Evolutionary conservation across 2,888 invertebrate species (phyloP), one percentile per base, ranked within the genome.

Genomic region (Phymatocera aterrima): DNA sequence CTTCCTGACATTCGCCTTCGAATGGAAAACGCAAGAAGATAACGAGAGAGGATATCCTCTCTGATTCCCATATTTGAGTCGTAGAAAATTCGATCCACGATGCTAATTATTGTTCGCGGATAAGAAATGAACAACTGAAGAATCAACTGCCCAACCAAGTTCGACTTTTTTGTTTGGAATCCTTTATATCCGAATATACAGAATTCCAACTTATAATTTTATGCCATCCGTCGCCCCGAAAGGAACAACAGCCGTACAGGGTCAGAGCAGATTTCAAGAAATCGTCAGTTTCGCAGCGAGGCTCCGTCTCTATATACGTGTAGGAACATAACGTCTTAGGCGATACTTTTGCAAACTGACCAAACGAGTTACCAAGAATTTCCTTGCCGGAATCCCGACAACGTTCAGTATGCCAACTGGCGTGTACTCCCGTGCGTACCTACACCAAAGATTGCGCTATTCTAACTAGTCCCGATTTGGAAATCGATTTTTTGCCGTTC

Each of bases 331-430:
- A 21, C 3, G 12, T 64, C 64, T 37, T 37, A 64, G 68, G 43
- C 15, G 28, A 68, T 43, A 28, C 24, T 68, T 46, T 24, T 28
- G 68, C 83, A 80, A 85, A 83, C 85, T 84, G 84, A 85, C 85
- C 87, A 86, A 88, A 88, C 88, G 85, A 85, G 88, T 88, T 88
- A 85, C 86, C 85, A 85, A 87, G 88, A 88, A 88, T 88, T 87
- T 87, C 85, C 86, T 86, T 85, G 85, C 82, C 84, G 86, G 88
- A 88, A 88, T 88, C 87, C 83, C 83, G 86, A 83, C 85, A 83
- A 85, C 87, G 87, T 85, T 87, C 84, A 83, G 83, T 84, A 84
- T 84, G 85, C 84, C 83, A 85, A 82, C 82, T 84, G 83, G 82
- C 83, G 83, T 82, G 85, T 82, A 82, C 84, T 87, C 85, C 83